phyloP scores from a whole-genome alignment of 2,113 vertebrate genomes.

The Hypanus sabinus region DNA sequence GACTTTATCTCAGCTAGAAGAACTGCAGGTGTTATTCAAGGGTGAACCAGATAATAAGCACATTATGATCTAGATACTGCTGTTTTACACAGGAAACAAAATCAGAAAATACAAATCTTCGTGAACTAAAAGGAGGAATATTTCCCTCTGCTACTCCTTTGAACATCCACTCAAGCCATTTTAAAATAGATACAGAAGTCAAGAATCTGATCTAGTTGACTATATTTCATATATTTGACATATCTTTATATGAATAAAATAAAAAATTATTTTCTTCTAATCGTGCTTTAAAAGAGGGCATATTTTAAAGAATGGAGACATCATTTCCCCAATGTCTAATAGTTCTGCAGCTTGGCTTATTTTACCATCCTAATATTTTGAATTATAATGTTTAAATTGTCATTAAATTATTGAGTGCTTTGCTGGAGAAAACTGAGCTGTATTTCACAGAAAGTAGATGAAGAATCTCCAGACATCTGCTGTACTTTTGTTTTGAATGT shows the following conservation, averaged over 20 bases:
- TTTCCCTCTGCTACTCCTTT: not conserved
- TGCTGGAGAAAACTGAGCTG: not conserved
- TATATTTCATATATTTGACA: not conserved
- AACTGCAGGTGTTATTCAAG: not conserved
- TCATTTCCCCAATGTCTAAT: not conserved
- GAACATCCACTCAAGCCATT: not conserved
- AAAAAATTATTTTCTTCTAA: not conserved
- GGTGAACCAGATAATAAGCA: not conserved
- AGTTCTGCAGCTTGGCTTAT: not conserved
- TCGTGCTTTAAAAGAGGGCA: not conserved
- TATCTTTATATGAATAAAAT: not conserved
- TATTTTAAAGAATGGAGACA: not conserved
- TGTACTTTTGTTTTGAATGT: not conserved
- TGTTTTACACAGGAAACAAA: not conserved
- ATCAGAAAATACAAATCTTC: not conserved
- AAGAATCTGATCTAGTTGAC: not conserved
- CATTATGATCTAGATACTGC: not conserved
- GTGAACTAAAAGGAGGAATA: not conserved
- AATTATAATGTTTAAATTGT: not conserved
- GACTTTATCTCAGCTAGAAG: not conserved
- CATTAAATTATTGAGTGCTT: not conserved
- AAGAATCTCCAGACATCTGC: not conserved
- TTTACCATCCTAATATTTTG: not conserved
- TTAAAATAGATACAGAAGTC: not conserved
- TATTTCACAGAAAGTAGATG: not conserved